Conservation (phyloP, 2,888 invertebrate species). For the Hirtodrosophila cameraria region DNA sequence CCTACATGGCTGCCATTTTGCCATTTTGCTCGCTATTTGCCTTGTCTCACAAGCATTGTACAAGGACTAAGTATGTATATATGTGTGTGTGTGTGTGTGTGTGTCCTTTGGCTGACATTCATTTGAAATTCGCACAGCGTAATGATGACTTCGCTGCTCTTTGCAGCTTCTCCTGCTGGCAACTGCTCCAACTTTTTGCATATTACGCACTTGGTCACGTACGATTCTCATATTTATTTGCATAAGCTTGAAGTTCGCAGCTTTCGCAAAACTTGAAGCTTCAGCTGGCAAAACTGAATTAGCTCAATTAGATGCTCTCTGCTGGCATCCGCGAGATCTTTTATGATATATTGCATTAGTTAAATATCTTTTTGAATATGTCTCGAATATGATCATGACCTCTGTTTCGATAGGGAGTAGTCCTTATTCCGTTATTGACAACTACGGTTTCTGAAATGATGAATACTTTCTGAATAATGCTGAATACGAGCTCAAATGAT, state of each 20-base stretch:
- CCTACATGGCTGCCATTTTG: conserved; percentile 53
- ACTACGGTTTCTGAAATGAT: too few species aligned
- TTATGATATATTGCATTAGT: too few species aligned
- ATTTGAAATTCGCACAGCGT: conserved; percentile 72
- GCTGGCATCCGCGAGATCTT: conserved; percentile 25
- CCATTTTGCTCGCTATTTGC: conserved; percentile 35
- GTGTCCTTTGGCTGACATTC: conserved; percentile 77
- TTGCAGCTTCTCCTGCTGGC: conserved; percentile 31
- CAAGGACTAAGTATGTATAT: conserved; percentile 1
- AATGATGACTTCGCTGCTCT: conserved; percentile 58
- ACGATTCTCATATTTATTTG: conserved; percentile 71
- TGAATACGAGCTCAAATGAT: too few species aligned
- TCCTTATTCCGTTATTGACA: too few species aligned
- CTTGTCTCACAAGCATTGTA: conserved; percentile 52
- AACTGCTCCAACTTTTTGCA: conserved; percentile 68
- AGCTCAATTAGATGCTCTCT: conserved; percentile 61
- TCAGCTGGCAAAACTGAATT: conserved; percentile 49
- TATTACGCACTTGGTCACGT: conserved; percentile 80
- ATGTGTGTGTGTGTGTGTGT: conserved; percentile 18
- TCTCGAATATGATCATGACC: too few species aligned
- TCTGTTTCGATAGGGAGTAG: too few species aligned
- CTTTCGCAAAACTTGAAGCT: conserved; percentile 27
- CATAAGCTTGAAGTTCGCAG: conserved; percentile 62
- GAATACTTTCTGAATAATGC: too few species aligned
- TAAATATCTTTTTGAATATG: too few species aligned